Conservation (phyloP, 2,797 vertebrate species). For the Masticophis lateralis region DNA sequence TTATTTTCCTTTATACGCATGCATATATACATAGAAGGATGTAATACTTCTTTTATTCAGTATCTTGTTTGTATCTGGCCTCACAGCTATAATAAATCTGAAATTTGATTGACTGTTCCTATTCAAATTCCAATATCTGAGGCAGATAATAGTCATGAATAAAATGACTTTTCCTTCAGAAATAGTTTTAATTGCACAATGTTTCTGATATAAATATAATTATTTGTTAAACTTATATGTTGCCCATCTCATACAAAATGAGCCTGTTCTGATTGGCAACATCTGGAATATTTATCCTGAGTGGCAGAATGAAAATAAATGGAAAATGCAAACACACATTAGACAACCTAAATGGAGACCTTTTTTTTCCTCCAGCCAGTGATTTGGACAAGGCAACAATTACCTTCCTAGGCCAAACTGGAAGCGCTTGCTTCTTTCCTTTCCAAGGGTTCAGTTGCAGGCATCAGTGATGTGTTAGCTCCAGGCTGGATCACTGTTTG, state of each 20-base stretch:
- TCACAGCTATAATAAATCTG: too few species aligned
- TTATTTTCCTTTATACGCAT: too few species aligned
- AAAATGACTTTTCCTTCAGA: background rate
- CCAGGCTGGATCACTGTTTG: background rate
- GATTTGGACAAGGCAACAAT: background rate
- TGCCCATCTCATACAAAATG: background rate
- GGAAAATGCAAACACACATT: background rate
- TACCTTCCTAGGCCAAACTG: background rate
- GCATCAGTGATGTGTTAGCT: background rate
- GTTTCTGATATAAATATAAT: background rate
- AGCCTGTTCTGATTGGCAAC: background rate
- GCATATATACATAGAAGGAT: too few species aligned
- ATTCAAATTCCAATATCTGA: background rate
- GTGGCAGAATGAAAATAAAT: background rate
- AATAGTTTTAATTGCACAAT: background rate
- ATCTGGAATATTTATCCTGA: background rate
- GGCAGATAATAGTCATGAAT: background rate
- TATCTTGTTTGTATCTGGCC: too few species aligned
- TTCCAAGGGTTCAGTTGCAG: background rate
- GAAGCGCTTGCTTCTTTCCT: background rate
- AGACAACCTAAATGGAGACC: background rate
- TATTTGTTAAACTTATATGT: background rate
- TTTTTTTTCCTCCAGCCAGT: background rate
- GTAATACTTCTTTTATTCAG: too few species aligned
- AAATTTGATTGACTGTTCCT: background rate